Percentiles rank a stretch among this genome's conserved stretches.
Conservation (phyloP, 2,888 invertebrate genomes). For the Nephrocerus scutellatus region DNA sequence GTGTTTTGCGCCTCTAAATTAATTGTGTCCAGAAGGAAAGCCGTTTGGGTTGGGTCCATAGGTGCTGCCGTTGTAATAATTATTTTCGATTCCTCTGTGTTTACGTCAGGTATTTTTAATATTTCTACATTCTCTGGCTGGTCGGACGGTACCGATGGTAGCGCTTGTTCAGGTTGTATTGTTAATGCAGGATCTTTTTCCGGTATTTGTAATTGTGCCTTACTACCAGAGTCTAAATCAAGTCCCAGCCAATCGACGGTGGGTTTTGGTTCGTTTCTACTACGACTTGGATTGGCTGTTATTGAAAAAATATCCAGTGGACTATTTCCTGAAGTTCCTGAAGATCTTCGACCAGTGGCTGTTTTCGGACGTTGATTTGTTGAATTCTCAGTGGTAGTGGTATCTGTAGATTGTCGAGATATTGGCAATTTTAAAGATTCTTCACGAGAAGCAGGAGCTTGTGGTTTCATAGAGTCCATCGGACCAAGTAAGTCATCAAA, state of each 20-base stretch:
- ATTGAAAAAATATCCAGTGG: constrained; percentile 25
- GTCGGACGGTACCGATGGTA: constrained; percentile 10
- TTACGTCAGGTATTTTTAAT: constrained; percentile 23
- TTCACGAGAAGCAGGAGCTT: constrained; percentile 25
- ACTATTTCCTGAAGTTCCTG: constrained; percentile 31
- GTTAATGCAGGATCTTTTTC: constrained; percentile 11
- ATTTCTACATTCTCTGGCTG: constrained; percentile 20
- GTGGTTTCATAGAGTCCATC: constrained; percentile 30
- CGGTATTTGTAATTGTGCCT: not conserved
- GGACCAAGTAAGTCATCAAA: constrained; percentile 40
- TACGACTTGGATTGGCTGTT: constrained; percentile 32
- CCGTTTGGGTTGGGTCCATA: constrained; percentile 11
- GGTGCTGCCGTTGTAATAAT: not conserved
- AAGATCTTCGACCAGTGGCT: constrained; percentile 37
- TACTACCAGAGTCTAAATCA: constrained; percentile 26
- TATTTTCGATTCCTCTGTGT: constrained; percentile 7
- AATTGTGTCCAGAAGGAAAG: constrained; percentile 32
- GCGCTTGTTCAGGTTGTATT: constrained; percentile 12
- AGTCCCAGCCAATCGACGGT: constrained; percentile 45
- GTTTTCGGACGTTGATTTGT: constrained; percentile 39
- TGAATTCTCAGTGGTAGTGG: constrained; percentile 42
- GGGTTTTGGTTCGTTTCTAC: constrained; percentile 30
- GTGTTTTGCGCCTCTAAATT: constrained; percentile 37
- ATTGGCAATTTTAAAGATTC: constrained; percentile 28
- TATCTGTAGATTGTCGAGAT: constrained; percentile 44